phyloP scores from a whole-genome alignment of 2,797 vertebrate genomes.

The Mergus octosetaceus region DNA sequence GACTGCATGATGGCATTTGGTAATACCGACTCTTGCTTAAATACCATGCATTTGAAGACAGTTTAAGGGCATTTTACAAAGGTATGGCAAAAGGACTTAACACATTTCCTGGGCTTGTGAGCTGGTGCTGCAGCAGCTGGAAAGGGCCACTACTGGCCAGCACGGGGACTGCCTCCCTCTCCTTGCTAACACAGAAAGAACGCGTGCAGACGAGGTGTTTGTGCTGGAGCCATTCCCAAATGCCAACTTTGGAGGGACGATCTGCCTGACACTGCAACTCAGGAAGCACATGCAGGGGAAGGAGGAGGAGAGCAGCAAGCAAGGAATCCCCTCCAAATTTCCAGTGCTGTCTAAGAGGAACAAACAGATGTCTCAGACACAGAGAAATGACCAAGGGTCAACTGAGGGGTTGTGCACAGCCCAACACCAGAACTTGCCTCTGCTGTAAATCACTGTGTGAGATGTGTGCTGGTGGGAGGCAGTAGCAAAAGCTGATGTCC shows the following conservation, averaged over 20 bases:
- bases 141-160: not conserved
- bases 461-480: not conserved
- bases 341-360: not conserved
- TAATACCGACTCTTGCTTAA: constrained; percentile 20
- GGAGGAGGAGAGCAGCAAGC: not conserved
- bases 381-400: rapidly evolving
- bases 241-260: rapidly evolving
- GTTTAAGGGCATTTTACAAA: not conserved
- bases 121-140: not conserved
- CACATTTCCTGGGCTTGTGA: rapidly evolving
- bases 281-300: not conserved
- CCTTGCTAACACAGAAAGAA: rapidly evolving
- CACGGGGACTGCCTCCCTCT: rapidly evolving
- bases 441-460: not conserved
- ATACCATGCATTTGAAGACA: not conserved
- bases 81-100: not conserved
- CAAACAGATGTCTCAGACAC: not conserved
- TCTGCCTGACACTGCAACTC: not conserved
- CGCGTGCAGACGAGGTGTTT: not conserved
- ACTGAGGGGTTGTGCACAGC: not conserved
- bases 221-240: not conserved
- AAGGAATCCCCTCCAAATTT: not conserved
- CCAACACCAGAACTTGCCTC: not conserved
- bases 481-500: not conserved
- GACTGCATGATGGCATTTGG: not conserved